phyloP scores from a whole-genome alignment of 1,140 invertebrate species.

The Notospermus geniculatus region DNA sequence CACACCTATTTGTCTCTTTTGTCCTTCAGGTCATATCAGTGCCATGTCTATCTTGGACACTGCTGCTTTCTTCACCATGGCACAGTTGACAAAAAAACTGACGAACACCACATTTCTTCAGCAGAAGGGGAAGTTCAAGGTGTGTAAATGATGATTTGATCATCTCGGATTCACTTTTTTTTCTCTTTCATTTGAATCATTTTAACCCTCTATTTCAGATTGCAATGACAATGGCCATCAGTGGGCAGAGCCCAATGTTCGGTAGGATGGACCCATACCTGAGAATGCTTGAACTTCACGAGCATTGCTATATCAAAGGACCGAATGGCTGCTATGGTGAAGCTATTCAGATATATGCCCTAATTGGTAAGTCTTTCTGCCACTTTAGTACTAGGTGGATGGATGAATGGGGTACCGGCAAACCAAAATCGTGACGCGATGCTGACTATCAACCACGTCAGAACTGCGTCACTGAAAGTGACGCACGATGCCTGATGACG shows the following conservation, averaged over 20 bases:
- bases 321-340: conserved; percentile 41
- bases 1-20: not conserved
- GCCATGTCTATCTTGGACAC: conserved; percentile 35
- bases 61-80: conserved; percentile 29
- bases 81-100: conserved; percentile 31
- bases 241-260: conserved; percentile 38
- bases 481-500: too few relatives aligned
- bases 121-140: conserved; percentile 42
- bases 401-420: not conserved
- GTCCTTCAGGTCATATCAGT: conserved; percentile 29
- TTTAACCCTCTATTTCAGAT: conserved; percentile 28
- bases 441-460: too few relatives aligned
- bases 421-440: too few relatives aligned
- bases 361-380: conserved; percentile 40
- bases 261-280: conserved; percentile 47
- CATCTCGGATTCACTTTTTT: too few relatives aligned
- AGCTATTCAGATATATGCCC: conserved; percentile 40
- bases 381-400: too few relatives aligned
- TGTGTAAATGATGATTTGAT: too few relatives aligned
- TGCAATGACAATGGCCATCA: conserved; percentile 39
- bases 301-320: conserved; percentile 51
- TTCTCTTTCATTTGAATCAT: too few relatives aligned
- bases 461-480: too few relatives aligned
- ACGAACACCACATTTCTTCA: conserved; percentile 40
- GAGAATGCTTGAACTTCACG: conserved; percentile 41